phyloP scores from a whole-genome alignment of 92 coral and sea anemone genomes.

The Chrysogorgia sp. region DNA sequence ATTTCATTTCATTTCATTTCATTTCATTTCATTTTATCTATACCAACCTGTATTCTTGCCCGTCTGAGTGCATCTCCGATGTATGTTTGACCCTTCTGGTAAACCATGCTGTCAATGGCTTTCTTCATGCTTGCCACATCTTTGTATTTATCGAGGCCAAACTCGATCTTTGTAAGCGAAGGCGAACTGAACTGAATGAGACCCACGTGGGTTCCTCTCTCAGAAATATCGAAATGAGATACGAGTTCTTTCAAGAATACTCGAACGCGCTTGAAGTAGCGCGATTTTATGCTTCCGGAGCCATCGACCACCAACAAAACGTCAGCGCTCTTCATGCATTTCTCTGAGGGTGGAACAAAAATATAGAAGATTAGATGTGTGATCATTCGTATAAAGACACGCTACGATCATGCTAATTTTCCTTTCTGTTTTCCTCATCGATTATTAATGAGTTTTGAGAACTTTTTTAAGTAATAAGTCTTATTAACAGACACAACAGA shows the following conservation, averaged over 20 bases:
- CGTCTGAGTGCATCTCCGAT: slow-evolving; percentile 32
- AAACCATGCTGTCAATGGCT: slow-evolving; percentile 17
- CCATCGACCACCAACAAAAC: slow-evolving; percentile 37
- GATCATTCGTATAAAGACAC: neutral
- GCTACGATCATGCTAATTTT: too few relatives aligned
- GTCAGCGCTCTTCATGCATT: slow-evolving; percentile 35
- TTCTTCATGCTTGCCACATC: neutral
- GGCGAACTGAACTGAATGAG: slow-evolving; percentile 43
- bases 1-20: too few relatives aligned
- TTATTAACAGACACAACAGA: too few relatives aligned
- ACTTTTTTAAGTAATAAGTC: too few relatives aligned
- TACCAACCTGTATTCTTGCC: slow-evolving; percentile 39
- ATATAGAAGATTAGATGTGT: neutral
- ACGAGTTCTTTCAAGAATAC: slow-evolving; percentile 31
- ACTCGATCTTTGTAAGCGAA: slow-evolving; percentile 28
- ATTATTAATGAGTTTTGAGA: too few relatives aligned
- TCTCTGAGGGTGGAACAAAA: neutral
- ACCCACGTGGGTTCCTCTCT: slow-evolving; percentile 26
- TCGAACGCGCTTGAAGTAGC: slow-evolving; percentile 10
- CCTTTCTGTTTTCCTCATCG: too few relatives aligned
- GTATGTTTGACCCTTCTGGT: slow-evolving; percentile 29
- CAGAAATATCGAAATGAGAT: slow-evolving; percentile 31
- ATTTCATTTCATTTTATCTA: too few relatives aligned
- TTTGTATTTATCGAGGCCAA: slow-evolving; percentile 21
- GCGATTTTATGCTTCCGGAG: slow-evolving; percentile 22